Evolutionary conservation across 1,140 invertebrate species (phyloP).

Genomic region (Brachionus plicatilis): DNA sequence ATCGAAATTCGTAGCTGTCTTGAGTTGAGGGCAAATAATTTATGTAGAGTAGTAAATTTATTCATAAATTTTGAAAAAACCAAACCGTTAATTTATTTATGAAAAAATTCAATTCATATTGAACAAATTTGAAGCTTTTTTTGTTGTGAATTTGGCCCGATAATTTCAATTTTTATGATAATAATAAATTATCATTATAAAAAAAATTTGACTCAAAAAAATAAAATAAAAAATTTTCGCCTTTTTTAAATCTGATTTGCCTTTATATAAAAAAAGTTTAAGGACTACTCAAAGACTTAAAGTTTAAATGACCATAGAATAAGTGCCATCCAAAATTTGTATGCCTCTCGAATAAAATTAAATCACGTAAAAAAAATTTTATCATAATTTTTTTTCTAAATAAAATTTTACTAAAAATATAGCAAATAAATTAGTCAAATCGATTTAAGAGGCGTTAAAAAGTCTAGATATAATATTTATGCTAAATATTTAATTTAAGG

Average conservation of each 20-base stretch:
- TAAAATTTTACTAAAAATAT: neutral
- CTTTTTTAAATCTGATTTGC: neutral
- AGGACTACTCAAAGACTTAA: neutral
- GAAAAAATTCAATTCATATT: neutral
- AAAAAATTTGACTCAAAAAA: neutral
- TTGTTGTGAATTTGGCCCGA: neutral
- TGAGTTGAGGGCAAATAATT: neutral
- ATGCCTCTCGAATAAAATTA: neutral
- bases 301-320: neutral
- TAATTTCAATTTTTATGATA: slow-evolving; percentile 3
- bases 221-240: neutral
- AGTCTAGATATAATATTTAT: too few species aligned
- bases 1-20: neutral
- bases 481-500: too few species aligned
- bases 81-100: neutral
- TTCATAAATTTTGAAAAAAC: neutral
- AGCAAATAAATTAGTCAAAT: neutral
- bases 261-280: too few species aligned
- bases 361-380: neutral
- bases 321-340: neutral
- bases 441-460: neutral
- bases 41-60: neutral
- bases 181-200: neutral
- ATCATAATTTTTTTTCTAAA: neutral
- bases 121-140: neutral